Evolutionary conservation across 2,797 vertebrate genomes (phyloP).

Genomic region (Kryptopterus vitreolus): DNA sequence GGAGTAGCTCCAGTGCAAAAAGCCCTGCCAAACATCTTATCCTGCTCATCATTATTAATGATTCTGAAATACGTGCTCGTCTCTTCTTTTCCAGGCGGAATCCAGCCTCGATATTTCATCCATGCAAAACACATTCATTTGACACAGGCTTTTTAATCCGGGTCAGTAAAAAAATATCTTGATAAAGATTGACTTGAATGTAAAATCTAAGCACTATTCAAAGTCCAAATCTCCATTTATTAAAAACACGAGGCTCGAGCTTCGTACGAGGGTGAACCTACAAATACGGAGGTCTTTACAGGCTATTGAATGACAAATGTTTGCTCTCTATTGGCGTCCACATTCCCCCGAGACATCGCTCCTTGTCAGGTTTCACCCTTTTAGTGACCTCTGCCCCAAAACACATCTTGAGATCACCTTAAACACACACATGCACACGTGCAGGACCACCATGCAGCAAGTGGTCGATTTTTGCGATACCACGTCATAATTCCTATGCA

Average conservation of each 20-base stretch:
- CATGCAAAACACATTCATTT: not conserved
- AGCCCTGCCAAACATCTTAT: not conserved
- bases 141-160: not conserved
- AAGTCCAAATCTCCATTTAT: not conserved
- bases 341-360: constrained; percentile 31
- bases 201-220: no score
- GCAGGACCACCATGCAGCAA: constrained; percentile 42
- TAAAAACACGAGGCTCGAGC: not conserved
- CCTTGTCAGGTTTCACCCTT: constrained; percentile 29
- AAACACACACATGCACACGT: constrained; percentile 17
- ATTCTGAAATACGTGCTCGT: not conserved
- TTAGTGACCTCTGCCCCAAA: constrained; percentile 45
- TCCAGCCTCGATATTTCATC: not conserved
- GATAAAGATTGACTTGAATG: not conserved
- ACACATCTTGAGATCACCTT: constrained; percentile 39
- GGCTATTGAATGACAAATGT: constrained; percentile 21
- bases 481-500: constrained; percentile 60
- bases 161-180: not conserved
- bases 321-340: constrained; percentile 9
- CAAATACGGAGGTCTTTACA: constrained; percentile 15
- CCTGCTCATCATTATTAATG: not conserved
- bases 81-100: not conserved
- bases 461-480: constrained; percentile 61
- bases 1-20: not conserved
- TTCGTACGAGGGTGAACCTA: constrained; percentile 14